phyloP scores from a whole-genome alignment of 2,888 invertebrate species.

The Agrochola macilenta region DNA sequence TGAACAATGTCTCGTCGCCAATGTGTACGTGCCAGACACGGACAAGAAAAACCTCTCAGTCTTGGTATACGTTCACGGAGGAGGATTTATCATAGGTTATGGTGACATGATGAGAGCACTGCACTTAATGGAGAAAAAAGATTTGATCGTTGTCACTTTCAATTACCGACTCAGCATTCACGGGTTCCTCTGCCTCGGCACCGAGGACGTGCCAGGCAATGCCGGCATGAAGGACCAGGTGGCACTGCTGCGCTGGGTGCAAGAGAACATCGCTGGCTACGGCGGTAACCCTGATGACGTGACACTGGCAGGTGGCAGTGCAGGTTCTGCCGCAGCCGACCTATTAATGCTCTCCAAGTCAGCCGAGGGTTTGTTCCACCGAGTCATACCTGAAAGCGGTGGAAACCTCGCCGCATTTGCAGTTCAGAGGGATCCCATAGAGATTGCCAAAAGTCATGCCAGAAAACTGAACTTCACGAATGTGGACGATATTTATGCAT shows the following conservation, averaged over 20 bases:
- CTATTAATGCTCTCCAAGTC: constrained; percentile 67
- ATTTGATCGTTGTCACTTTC: constrained; percentile 70
- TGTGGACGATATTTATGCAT: constrained; percentile 57
- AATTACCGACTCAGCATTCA: constrained; percentile 70
- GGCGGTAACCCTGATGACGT: constrained; percentile 75
- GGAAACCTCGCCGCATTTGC: constrained; percentile 58
- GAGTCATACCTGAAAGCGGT: constrained; percentile 53
- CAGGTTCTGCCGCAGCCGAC: constrained; percentile 67
- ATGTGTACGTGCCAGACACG: constrained; percentile 69
- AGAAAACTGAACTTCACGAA: constrained; percentile 56
- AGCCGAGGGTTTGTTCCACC: constrained; percentile 49
- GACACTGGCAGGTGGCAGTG: constrained; percentile 70
- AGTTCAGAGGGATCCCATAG: constrained; percentile 66
- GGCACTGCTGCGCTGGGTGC: constrained; percentile 71
- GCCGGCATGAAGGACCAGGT: constrained; percentile 77
- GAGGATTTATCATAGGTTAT: constrained; percentile 30
- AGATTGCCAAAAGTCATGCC: constrained; percentile 66
- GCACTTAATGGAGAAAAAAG: constrained; percentile 65
- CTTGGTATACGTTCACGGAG: constrained; percentile 76
- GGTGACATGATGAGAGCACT: constrained; percentile 60
- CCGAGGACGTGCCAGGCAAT: constrained; percentile 73
- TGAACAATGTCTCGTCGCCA: constrained; percentile 72
- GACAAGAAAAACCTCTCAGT: constrained; percentile 45
- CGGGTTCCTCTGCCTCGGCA: constrained; percentile 72
- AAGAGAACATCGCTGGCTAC: constrained; percentile 71